Percentiles rank a stretch among this genome's conserved stretches.
These are phyloP conservation scores for Entomobrya proxima DNA, from an alignment of 2,888 invertebrate species.

Conservation along the genomic window DNA sequence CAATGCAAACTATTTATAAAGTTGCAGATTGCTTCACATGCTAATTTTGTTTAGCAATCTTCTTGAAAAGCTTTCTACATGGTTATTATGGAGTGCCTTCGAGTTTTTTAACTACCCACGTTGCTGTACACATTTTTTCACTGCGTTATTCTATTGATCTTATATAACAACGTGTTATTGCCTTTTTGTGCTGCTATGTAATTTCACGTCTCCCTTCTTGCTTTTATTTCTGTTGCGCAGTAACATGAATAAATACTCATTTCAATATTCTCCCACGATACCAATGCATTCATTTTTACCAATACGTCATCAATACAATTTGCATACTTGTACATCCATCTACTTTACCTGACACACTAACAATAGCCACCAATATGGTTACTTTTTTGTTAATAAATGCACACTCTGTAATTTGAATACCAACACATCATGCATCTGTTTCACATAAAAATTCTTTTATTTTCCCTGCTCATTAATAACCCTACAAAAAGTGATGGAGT, in stretches of 20 bases:
- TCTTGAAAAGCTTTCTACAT: too few relatives aligned
- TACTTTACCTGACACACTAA: too few relatives aligned
- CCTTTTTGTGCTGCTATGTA: not conserved
- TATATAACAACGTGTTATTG: not conserved
- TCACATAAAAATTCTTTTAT: slow-evolving; percentile 8
- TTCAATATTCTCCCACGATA: slow-evolving; percentile 4
- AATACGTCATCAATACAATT: not conserved
- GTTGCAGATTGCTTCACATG: too few relatives aligned
- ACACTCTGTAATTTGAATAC: not conserved
- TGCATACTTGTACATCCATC: not conserved
- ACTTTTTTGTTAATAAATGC: too few relatives aligned
- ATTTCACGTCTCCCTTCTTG: not conserved
- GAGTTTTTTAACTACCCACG: too few relatives aligned
- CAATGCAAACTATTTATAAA: too few relatives aligned
- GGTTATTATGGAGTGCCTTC: too few relatives aligned
- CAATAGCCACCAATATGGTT: too few relatives aligned
- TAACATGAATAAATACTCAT: not conserved
- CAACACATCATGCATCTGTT: not conserved
- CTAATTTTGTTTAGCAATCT: too few relatives aligned
- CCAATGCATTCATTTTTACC: not conserved
- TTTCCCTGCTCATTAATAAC: not conserved
- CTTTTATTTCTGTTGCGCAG: not conserved
- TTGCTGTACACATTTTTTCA: not conserved
- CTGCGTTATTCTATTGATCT: too few relatives aligned
- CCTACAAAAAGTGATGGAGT: not conserved